Base-by-base conservation (phyloP, 2,888 invertebrate species). In the Platycnemis pennipes region DNA sequence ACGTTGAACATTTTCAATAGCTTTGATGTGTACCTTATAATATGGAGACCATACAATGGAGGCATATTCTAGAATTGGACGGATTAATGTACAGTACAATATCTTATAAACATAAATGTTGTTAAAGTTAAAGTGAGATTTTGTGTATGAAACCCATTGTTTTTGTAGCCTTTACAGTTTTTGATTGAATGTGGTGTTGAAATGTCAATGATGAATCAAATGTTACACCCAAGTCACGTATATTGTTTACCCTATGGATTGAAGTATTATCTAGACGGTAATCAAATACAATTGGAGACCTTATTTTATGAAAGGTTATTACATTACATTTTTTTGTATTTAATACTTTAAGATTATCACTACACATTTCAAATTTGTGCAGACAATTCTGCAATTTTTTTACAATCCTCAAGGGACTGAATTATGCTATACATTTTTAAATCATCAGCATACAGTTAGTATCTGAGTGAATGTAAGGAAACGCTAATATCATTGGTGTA, bases 401-500 rank as follows among this genome's bases (percentile, higher is more conserved):
- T 45, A 46, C 46, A 88, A 16, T 88, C 88, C 7, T 19, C n/a
- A 13, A 46, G 4, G 26, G 45, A 45, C 5, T 44, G 26, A 46
- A 88, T 88, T 22, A 26, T 4, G 22, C 31, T 16, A 46, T 7
- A 88, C 22, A 88, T 11, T 46, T 88, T 88, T 5, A 88, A 11
- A 31, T 88, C 88, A 88, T 88, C 88, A 22, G 46, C 88, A 88
- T 46, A 88, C n/a, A 88, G n/a, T 45, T 46, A 88, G 49, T n/a
- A 88, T 16, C 2, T 88, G 16, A 45, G 11, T n/a, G n/a, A 46
- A 46, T 7, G 5, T 2, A n/a, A 46, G 26, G 4, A 8, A 0
- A 88, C 5, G 26, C 19, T 11, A 88, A 46, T n/a, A 16, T 49
- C n/a, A 88, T 88, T 49, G 31, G 31, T 88, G 49, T 11, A 88